Percentiles rank a stretch among this genome's conserved stretches.
Conservation (phyloP, 2,113 vertebrate genomes). For the Cryptotis parvus region DNA sequence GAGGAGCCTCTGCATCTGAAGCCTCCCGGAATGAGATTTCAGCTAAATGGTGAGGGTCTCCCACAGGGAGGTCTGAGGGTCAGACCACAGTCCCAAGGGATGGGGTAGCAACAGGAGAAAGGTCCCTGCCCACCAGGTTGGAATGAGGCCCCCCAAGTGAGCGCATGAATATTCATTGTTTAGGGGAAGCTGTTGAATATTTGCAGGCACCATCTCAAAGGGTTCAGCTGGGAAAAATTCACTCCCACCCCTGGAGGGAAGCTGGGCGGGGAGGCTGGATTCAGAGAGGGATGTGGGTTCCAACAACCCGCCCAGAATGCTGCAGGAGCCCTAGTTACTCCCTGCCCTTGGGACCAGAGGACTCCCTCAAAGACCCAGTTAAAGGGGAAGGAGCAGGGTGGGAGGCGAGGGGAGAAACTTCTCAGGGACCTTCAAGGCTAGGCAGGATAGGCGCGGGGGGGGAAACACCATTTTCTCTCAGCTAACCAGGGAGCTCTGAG, state of each 20-base stretch:
- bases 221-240: constrained; percentile 24
- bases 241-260: background rate
- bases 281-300: background rate
- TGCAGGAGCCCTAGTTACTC: background rate
- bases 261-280: background rate
- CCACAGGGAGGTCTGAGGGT: background rate
- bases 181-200: background rate
- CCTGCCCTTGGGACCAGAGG: background rate
- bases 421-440: background rate
- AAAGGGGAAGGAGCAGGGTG: background rate
- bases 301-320: background rate
- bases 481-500: background rate
- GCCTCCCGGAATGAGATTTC: background rate
- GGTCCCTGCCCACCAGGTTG: background rate
- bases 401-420: background rate
- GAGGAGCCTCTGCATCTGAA: background rate
- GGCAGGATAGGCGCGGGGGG: no score
- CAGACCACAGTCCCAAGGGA: background rate
- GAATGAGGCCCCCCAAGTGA: background rate
- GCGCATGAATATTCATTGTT: background rate
- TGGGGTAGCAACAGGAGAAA: background rate
- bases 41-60: background rate
- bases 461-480: background rate
- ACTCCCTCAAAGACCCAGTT: background rate
- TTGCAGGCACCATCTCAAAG: background rate